These are phyloP conservation scores for Zhuqinia jingwanae DNA, from an alignment of 2,888 invertebrate species.

Conservation along the genomic window DNA sequence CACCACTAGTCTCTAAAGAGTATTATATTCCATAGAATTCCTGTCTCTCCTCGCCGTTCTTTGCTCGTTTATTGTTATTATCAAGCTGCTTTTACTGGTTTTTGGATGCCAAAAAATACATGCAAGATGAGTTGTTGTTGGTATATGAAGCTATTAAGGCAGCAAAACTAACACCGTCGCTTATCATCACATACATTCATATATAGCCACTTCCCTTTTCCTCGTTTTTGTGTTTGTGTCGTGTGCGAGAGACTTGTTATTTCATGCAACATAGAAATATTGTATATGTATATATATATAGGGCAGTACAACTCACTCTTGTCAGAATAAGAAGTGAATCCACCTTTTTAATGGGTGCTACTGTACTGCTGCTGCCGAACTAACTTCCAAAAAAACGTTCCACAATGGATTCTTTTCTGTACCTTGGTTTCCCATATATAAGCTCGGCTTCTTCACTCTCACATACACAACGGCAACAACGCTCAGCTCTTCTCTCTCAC, in stretches of 20 bases:
- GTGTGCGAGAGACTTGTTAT: not conserved
- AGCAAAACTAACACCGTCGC: conserved; percentile 41
- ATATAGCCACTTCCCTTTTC: conserved; percentile 29
- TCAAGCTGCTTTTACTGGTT: conserved; percentile 9
- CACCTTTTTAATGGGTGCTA: conserved; percentile 45
- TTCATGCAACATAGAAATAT: not conserved
- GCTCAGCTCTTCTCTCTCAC: not conserved
- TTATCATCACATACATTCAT: conserved; percentile 26
- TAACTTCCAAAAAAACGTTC: conserved; percentile 54
- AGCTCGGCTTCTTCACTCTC: conserved; percentile 4
- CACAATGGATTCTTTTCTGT: conserved; percentile 53
- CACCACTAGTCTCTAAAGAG: conserved; percentile 23
- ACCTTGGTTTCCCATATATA: not conserved
- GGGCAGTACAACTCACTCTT: not conserved
- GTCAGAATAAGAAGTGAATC: conserved; percentile 17
- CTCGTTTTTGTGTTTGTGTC: not conserved
- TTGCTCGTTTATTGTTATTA: conserved; percentile 38
- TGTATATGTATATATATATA: not conserved
- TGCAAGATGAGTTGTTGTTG: conserved; percentile 26
- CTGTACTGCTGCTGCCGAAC: not conserved
- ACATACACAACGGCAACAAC: not conserved
- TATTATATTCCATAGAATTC: conserved; percentile 40
- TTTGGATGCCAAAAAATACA: conserved; percentile 26
- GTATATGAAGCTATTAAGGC: conserved; percentile 22
- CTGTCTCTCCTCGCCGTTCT: not conserved